A percentile compares a stretch with the other conserved stretches of the same genome.
These are phyloP conservation scores for Phodopus roborovskii DNA, from an alignment of 2,113 vertebrate species.

Conservation along the genomic window DNA sequence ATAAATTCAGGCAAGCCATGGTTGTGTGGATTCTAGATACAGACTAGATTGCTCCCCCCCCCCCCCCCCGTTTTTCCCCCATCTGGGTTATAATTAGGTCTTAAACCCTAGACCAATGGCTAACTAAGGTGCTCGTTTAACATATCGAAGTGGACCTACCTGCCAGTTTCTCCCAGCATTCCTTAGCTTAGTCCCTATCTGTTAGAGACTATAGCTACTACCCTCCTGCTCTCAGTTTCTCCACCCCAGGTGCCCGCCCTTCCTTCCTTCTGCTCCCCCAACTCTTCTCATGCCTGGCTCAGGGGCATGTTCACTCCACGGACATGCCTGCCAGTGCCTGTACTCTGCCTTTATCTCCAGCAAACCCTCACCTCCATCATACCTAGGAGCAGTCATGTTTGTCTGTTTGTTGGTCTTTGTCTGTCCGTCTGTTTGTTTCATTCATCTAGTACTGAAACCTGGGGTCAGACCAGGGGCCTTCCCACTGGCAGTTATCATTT, in stretches of 20 bases:
- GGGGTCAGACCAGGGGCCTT: neutral
- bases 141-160: neutral
- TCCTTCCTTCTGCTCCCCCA: neutral
- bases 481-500: neutral
- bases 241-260: neutral
- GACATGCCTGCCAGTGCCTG: neutral
- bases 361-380: neutral
- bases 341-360: too few species aligned
- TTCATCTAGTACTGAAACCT: neutral
- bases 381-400: neutral
- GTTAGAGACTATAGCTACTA: neutral
- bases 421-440: too few species aligned
- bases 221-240: neutral
- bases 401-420: too few species aligned
- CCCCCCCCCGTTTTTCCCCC: neutral
- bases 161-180: neutral
- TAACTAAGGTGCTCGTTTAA: neutral
- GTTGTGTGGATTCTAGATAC: neutral
- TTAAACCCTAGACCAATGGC: neutral
- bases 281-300: neutral
- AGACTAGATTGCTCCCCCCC: neutral
- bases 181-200: neutral
- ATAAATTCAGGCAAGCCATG: neutral
- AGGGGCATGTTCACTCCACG: neutral
- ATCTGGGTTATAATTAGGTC: neutral